Evolutionary conservation across 2,797 vertebrate species (phyloP), one percentile per base, ranked within the genome.

Genomic region (Furcifer pardalis): DNA sequence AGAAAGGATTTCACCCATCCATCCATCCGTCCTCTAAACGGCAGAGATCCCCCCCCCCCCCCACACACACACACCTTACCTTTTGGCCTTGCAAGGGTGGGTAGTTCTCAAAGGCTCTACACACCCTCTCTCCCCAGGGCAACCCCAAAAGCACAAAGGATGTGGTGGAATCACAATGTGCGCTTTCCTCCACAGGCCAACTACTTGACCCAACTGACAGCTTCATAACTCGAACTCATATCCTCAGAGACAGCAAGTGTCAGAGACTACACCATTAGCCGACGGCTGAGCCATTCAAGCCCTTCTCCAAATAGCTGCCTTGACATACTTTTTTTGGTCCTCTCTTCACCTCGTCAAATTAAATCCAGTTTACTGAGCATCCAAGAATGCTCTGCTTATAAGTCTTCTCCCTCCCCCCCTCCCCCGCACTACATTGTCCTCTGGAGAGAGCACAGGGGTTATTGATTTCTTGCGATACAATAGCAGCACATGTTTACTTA

Each of bases 361-460:
- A 91, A 94, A 90, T 68, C n/a, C 60, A 62, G 32, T 81, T 60
- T 62, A 86, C 65, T n/a, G 35, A 88, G 71, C 88, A 86, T 66
- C 72, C n/a, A 52, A 84, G 84, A 83, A 35, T 1, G 7, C 73
- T 0, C 10, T 12, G 30, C 66, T 90, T 87, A 80, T 91, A 87
- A 0, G 79, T 35, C 52, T n/a, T 88, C 76, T 12, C 7, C 84
- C 79, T 82, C 37, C 2, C 21, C 21, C n/a, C n/a, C n/a, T n/a
- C n/a, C n/a, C n/a, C 27, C 10, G 89, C 82, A 79, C 79, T 77
- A 63, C 6, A 3, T 74, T 5, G 40, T 78, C 87, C 84, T 91
- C 66, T 59, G 85, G 66, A 89, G 86, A 84, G 85, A 91, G 65
- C 83, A 66, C 8, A 0, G 0, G 25, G 25, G 63, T 79, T 84